Evolutionary conservation across 1,140 invertebrate genomes (phyloP).

Genomic region (Atta cephalotes): DNA sequence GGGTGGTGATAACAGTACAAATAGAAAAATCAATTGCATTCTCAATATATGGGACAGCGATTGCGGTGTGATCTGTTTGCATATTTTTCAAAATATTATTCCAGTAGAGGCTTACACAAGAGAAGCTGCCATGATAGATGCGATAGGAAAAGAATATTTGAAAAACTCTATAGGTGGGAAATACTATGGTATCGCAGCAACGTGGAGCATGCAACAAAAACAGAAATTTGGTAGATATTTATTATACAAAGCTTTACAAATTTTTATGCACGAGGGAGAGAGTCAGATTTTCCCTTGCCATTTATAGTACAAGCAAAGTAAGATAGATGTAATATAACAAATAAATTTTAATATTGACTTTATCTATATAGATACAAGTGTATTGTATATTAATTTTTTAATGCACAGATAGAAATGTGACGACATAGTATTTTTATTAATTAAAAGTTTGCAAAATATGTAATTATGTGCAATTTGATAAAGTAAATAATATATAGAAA

Average conservation of each 20-base stretch:
- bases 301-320: slow-evolving; percentile 60
- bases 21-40: slow-evolving; percentile 92
- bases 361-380: slow-evolving; percentile 7
- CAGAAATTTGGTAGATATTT: slow-evolving; percentile 92
- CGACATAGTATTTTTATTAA: neutral
- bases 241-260: slow-evolving; percentile 94
- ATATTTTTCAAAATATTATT: slow-evolving; percentile 96
- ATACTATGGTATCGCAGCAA: slow-evolving; percentile 92
- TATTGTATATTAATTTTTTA: slow-evolving; percentile 13
- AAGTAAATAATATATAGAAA: neutral
- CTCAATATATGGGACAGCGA: slow-evolving; percentile 94
- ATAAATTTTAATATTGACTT: slow-evolving; percentile 2
- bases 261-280: slow-evolving; percentile 95
- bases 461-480: slow-evolving; percentile 1
- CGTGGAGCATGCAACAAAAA: slow-evolving; percentile 91
- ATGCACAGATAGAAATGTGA: neutral
- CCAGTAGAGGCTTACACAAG: slow-evolving; percentile 96
- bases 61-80: slow-evolving; percentile 95
- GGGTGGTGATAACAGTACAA: slow-evolving; percentile 63
- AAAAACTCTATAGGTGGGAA: slow-evolving; percentile 94
- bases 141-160: slow-evolving; percentile 92
- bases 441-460: neutral
- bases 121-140: slow-evolving; percentile 97
- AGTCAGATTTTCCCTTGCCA: slow-evolving; percentile 87
- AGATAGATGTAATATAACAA: neutral